phyloP scores from a whole-genome alignment of 2,797 vertebrate genomes.

The Semaprochilodus insignis region DNA sequence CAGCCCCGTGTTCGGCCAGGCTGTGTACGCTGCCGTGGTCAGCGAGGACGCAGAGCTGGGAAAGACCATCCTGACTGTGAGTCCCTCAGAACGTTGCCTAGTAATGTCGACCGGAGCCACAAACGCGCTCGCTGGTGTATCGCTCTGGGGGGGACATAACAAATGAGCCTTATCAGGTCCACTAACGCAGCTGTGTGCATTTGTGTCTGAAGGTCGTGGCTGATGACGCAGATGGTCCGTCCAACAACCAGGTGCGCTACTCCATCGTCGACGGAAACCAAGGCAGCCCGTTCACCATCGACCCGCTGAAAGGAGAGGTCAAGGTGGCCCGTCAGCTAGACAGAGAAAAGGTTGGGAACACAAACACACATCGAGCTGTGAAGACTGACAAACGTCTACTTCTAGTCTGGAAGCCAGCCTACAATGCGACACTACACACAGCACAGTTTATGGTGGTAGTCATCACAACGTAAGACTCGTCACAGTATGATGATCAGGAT shows the following conservation, averaged over 20 bases:
- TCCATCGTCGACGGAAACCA: constrained; percentile 91
- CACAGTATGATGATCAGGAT: too few species aligned
- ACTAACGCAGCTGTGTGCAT: constrained; percentile 51
- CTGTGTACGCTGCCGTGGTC: constrained; percentile 89
- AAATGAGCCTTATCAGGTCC: constrained; percentile 2
- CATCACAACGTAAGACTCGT: too few species aligned
- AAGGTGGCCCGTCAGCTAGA: constrained; percentile 93
- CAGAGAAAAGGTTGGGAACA: constrained; percentile 87
- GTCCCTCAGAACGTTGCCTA: constrained; percentile 29
- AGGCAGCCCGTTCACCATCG: constrained; percentile 92
- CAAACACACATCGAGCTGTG: neutral
- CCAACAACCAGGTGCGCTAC: constrained; percentile 86
- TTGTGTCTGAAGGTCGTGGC: constrained; percentile 87
- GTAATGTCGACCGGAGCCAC: too few species aligned
- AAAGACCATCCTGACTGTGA: constrained; percentile 85
- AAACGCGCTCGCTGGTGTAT: neutral
- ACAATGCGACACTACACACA: too few species aligned
- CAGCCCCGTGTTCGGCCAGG: constrained; percentile 89
- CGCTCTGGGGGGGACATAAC: too few species aligned
- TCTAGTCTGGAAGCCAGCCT: too few species aligned
- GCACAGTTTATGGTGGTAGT: too few species aligned
- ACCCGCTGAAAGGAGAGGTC: constrained; percentile 88
- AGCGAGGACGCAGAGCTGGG: constrained; percentile 90
- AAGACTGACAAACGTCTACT: too few species aligned
- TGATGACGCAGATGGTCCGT: constrained; percentile 93